Conservation (phyloP, 2,113 vertebrate species). For the Indicator maculatus region DNA sequence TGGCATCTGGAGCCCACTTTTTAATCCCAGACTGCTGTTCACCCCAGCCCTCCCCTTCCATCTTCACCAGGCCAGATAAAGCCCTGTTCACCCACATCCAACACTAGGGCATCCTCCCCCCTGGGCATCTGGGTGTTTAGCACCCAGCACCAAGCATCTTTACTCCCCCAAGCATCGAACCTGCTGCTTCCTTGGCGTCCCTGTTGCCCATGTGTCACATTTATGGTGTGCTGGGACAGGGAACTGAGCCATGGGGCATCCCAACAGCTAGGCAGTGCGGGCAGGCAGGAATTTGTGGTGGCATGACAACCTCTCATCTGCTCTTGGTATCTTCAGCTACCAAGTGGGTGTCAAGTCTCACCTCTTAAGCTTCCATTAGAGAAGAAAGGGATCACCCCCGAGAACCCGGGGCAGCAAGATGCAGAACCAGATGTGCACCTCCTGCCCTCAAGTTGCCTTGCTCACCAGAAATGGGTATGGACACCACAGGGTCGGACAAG, state of each 20-base stretch:
- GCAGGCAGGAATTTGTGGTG: not conserved
- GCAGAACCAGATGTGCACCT: not conserved
- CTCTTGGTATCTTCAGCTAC: not conserved
- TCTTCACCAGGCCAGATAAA: not conserved
- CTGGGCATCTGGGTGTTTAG: accelerated
- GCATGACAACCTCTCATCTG: not conserved
- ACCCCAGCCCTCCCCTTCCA: not conserved
- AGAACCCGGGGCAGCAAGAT: not conserved
- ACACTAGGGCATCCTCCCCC: not conserved
- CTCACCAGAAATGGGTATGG: not conserved
- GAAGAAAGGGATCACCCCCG: not conserved
- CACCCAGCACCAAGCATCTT: not conserved
- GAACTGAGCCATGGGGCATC: not conserved
- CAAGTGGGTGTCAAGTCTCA: not conserved
- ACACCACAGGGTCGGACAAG: not conserved
- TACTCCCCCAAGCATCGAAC: not conserved
- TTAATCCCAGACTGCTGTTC: slow-evolving; percentile 9
- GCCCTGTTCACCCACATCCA: accelerated
- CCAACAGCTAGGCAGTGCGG: not conserved
- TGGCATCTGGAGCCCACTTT: slow-evolving; percentile 35
- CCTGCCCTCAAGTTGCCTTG: not conserved
- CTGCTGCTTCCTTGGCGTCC: not conserved
- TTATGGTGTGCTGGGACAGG: not conserved
- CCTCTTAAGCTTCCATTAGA: not conserved
- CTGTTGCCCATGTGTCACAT: accelerated